Evolutionary conservation across 1,140 invertebrate species (phyloP), one percentile per base, ranked within the genome.

Genomic region (Paraescarpia echinospica): DNA sequence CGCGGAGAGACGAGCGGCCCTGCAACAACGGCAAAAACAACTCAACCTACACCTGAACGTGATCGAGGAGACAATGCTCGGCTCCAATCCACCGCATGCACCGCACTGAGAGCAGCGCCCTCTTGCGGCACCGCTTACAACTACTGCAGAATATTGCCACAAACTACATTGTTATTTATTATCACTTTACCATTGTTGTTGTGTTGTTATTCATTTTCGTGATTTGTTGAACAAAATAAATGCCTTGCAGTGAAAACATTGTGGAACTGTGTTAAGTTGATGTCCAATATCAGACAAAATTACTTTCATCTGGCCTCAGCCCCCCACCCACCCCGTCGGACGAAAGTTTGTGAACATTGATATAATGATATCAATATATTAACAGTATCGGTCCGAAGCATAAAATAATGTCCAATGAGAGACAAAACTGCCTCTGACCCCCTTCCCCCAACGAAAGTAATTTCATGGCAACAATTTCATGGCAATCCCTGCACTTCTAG

Each of bases 161-260:
- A 77, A 77, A 77, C 59, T 77, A 31, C 59, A 77, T 77, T 77
- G 59, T 77, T 77, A 77, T 77, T 77, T 77, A 77, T 77, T 77
- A 77, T 77, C 59, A 27, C 22, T 6, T 77, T 77, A 77, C 59
- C 22, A 18, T 77, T 77, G 59, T 77, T 77, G 27, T 77, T 77
- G 2, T 77, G 59, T 77, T 77, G 59, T 77, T 77, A 27, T 77
- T 77, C 27, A 77, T 77, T 77, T 77, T 31, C 22, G 22, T 27
- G 22, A 77, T 77, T 77, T 77, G 59, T 77, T 77, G 59, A 77
- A 77, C 59, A 77, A 77, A 77, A 77, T 77, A 77, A 77, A 77
- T 27, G 59, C 59, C 14, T 77, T 27, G 9, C 59, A 2, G 59
- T 77, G 59, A 77, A 77, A 27, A 77, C 27, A 77, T 18, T 31